Evolutionary conservation across 1,140 invertebrate species (phyloP).

Genomic region (Myzus persicae): DNA sequence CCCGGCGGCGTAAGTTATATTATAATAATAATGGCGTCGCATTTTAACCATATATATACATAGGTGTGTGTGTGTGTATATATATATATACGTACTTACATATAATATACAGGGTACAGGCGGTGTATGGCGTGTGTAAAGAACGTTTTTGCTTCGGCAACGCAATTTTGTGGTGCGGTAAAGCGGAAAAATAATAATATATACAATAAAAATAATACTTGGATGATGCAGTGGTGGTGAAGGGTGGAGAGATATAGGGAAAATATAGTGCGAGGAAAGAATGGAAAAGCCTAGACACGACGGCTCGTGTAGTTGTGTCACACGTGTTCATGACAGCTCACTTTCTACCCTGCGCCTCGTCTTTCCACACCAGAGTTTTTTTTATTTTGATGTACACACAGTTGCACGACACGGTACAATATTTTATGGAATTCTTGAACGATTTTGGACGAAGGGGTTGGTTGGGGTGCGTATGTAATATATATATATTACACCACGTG

Average conservation of each 20-base stretch:
- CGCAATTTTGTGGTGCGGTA: slow-evolving; percentile 49
- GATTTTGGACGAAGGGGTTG: slow-evolving; percentile 46
- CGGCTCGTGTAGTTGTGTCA: slow-evolving; percentile 53
- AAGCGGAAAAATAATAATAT: slow-evolving; percentile 58
- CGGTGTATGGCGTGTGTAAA: slow-evolving; percentile 31
- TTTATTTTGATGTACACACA: slow-evolving; percentile 32
- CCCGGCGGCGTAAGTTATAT: slow-evolving; percentile 22
- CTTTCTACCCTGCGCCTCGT: slow-evolving; percentile 10
- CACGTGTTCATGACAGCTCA: slow-evolving; percentile 56
- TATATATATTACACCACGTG: not conserved
- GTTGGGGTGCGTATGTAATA: not conserved
- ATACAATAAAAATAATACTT: slow-evolving; percentile 46
- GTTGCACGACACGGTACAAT: slow-evolving; percentile 47
- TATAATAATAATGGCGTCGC: slow-evolving; percentile 42
- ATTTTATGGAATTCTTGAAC: slow-evolving; percentile 58
- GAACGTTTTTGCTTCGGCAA: slow-evolving; percentile 15
- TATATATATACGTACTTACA: not conserved
- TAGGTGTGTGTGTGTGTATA: not conserved
- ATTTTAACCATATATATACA: not conserved
- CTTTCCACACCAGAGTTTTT: not conserved
- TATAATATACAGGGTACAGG: slow-evolving; percentile 46
- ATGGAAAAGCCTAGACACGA: slow-evolving; percentile 51
- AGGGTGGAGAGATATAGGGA: slow-evolving; percentile 55
- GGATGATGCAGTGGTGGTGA: slow-evolving; percentile 58
- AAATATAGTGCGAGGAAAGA: slow-evolving; percentile 46